Base-by-base conservation (phyloP, 23 tunicate genomes). In the Pegea sp. region DNA sequence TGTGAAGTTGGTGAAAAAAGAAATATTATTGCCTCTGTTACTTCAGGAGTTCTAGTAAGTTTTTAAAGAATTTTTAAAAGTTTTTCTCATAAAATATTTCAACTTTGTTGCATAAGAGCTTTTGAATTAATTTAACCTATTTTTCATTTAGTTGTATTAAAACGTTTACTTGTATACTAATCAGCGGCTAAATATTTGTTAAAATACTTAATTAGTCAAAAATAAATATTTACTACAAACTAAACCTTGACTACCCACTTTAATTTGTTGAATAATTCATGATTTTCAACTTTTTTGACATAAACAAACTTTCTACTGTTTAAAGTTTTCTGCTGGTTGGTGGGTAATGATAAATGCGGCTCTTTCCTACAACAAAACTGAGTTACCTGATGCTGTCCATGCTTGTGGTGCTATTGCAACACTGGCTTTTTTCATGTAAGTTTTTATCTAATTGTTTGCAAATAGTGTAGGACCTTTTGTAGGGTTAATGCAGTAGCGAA, bases 271-370 rank as follows among this genome's bases (percentile, higher is more conserved):
- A n/a, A n/a, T n/a, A n/a, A n/a, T n/a, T n/a, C n/a, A n/a, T n/a
- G n/a, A n/a, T n/a, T n/a, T n/a, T n/a, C n/a, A n/a, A n/a, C n/a
- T n/a, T n/a, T n/a, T n/a, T n/a, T n/a, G n/a, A n/a, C n/a, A n/a
- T n/a, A n/a, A n/a, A n/a, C n/a, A n/a, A n/a, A n/a, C n/a, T n/a
- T n/a, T n/a, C n/a, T n/a, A n/a, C n/a, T n/a, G n/a, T n/a, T n/a
- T n/a, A 54, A 29, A 73, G 69, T 91, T 91, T 53, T 78, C 69
- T 64, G 60, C 72, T 63, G 99, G 99, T 3, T 91, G 99, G 99
- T 91, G 99, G 99, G 75, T 91, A 22, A 61, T 72, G 1, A 91
- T 91, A 42, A 87, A 91, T 78, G 92, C 99, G 2, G 84, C 99
- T 33, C 62, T 66, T 1, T 31, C 26, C 24, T 68, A 68, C 54